Conservation (phyloP, 2,113 vertebrate genomes). For the Lonchura striata region DNA sequence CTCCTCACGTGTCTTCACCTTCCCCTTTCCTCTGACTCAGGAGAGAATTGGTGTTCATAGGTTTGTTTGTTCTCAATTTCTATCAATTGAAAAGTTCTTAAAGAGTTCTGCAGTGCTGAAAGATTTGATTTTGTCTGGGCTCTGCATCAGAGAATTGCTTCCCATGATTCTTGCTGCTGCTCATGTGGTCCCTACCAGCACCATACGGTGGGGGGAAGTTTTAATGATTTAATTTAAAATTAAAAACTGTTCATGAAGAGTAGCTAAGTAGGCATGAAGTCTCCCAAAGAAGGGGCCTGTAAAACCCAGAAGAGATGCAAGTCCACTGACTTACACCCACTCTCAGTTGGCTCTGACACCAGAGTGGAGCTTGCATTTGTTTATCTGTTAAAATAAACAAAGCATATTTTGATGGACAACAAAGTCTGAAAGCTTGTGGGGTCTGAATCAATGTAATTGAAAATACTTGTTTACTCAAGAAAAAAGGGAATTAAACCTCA, state of each 20-base stretch:
- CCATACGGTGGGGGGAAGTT: too few species aligned
- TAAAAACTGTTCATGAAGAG: neutral
- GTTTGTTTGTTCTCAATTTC: neutral
- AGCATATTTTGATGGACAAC: neutral
- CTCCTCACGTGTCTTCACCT: neutral
- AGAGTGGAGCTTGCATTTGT: constrained; percentile 48
- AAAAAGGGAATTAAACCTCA: neutral
- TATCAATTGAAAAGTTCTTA: neutral
- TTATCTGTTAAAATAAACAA: constrained; percentile 54
- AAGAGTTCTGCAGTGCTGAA: too few species aligned
- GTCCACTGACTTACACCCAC: constrained; percentile 1
- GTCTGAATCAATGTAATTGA: neutral
- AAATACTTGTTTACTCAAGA: neutral
- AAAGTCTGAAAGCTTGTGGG: neutral
- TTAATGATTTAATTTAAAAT: neutral
- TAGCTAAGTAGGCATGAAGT: neutral
- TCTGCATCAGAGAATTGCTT: too few species aligned
- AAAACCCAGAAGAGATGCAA: neutral
- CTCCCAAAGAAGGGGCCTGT: neutral
- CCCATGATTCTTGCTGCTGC: too few species aligned
- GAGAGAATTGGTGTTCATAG: neutral
- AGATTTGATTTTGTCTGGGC: too few species aligned
- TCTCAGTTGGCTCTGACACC: neutral
- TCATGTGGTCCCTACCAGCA: too few species aligned
- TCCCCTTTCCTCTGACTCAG: neutral